These are phyloP conservation scores for Rhagonycha lutea DNA, from an alignment of 2,888 invertebrate species.

Conservation along the genomic window DNA sequence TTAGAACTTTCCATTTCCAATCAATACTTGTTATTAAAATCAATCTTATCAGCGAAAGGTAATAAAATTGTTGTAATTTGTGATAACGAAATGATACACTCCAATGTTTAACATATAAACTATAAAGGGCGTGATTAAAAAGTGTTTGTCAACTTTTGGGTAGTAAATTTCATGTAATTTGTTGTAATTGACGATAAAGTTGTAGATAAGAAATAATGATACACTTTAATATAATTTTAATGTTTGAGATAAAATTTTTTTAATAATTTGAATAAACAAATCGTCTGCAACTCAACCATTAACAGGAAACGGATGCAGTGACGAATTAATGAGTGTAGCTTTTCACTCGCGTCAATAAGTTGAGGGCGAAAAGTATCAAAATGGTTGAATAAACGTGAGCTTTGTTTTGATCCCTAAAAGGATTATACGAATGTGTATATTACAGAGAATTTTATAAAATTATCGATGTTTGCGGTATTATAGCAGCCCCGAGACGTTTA, in stretches of 20 bases:
- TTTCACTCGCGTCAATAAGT: not conserved
- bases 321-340: not conserved
- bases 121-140: not conserved
- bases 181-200: not conserved
- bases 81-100: not conserved
- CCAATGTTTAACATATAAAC: not conserved
- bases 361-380: not conserved
- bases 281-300: not conserved
- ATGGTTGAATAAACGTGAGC: not conserved
- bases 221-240: not conserved
- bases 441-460: not conserved
- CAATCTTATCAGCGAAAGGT: not conserved
- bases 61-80: not conserved
- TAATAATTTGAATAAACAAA: not conserved
- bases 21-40: not conserved
- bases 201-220: conserved; percentile 1
- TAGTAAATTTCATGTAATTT: not conserved
- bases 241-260: not conserved
- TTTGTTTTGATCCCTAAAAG: not conserved
- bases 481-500: not conserved
- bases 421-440: not conserved
- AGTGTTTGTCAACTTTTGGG: not conserved
- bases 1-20: not conserved
- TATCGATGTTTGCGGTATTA: not conserved
- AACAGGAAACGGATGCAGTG: conserved; percentile 1